Evolutionary conservation across 2,888 invertebrate genomes (phyloP).

Genomic region (Clostera curtula): DNA sequence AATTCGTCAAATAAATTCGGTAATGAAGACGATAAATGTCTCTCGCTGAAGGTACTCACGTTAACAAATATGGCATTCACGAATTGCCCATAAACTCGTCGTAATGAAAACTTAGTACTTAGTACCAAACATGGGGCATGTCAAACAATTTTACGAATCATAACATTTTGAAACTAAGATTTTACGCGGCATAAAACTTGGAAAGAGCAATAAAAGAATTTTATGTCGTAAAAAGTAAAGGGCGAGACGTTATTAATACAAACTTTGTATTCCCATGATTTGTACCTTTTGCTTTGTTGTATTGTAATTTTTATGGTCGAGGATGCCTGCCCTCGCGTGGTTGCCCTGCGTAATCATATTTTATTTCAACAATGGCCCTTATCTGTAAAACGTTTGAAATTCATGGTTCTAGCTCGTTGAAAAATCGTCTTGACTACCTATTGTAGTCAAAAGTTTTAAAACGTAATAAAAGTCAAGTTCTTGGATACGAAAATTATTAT

Average conservation of each 20-base stretch:
- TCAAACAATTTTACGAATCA: constrained; percentile 18
- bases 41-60: no score
- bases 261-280: constrained; percentile 63
- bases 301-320: constrained; percentile 64
- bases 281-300: constrained; percentile 57
- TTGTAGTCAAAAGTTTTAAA: constrained; percentile 53
- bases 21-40: no score
- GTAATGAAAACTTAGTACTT: no score
- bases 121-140: no score
- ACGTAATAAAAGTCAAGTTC: constrained; percentile 42
- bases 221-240: constrained; percentile 47
- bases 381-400: constrained; percentile 68
- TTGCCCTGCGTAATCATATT: constrained; percentile 63
- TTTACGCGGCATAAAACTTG: constrained; percentile 34
- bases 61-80: no score
- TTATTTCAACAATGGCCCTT: constrained; percentile 66
- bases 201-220: constrained; percentile 38
- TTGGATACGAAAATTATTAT: constrained; percentile 35
- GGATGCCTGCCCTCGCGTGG: constrained; percentile 60
- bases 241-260: constrained; percentile 51
- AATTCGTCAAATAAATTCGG: no score
- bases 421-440: constrained; percentile 59
- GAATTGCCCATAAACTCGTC: no score
- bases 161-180: constrained; percentile 30
- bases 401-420: constrained; percentile 58